Evolutionary conservation across 2,113 vertebrate genomes (phyloP), one percentile per base, ranked within the genome.

Genomic region (Psilopogon haemacephalus): DNA sequence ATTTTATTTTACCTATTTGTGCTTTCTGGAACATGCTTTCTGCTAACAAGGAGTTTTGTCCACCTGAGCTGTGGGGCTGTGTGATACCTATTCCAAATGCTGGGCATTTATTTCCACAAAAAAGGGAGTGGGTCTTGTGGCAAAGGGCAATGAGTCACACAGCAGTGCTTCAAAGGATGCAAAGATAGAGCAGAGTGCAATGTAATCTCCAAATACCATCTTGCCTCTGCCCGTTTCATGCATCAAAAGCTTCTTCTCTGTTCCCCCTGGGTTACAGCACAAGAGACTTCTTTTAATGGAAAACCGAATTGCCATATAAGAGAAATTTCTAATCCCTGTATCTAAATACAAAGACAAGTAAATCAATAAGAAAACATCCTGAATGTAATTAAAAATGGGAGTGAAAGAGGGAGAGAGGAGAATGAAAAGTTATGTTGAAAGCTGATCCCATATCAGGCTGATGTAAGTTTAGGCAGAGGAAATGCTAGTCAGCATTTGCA

Each of bases 331-430:
- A 89, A 90, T 94, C 80, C 55, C n/a, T 88, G 44, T 40, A 86
- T 89, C 85, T 89, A 88, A 93, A 94, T 94, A 92, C 72, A 70
- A 78, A 93, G 71, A 26, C 82, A 93, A 75, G 54, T 46, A 91
- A 93, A 97, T 96, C 92, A 92, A 93, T 95, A 86, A 60, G 76
- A 90, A 91, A 95, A 88, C 58, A 89, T 85, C 46, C 56, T 54
- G 78, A 68, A 77, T 86, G 52, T 95, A 85, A 94, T 96, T 96
- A 58, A 94, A 92, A 92, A 84, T 21, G 68, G 20, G 80, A 87
- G 44, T 1, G 15, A 93, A 46, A 67, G n/a, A 89, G 10, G 24
- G 64, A 88, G 76, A 88, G 62, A 69, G 64, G 10, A 88, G 48
- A 92, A 90, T 92, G 85, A 76, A 56, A 71, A 94, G 60, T 89